phyloP scores from a whole-genome alignment of 2,113 vertebrate genomes.

The Romanogobio albipinnatus region DNA sequence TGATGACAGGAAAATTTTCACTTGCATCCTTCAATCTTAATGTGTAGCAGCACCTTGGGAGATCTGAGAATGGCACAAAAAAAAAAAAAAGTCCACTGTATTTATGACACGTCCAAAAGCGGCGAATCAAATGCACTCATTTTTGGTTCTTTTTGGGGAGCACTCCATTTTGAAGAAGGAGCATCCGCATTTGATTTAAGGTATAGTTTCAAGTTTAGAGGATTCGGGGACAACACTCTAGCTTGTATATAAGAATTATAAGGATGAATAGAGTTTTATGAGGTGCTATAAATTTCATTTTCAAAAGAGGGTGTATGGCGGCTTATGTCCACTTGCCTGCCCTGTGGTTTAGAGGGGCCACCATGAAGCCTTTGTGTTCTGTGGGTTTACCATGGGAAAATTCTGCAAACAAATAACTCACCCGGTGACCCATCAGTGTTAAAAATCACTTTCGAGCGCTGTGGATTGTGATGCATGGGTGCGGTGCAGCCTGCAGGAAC shows the following conservation, averaged over 20 bases:
- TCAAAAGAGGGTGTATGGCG: slow-evolving; percentile 69
- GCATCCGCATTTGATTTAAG: slow-evolving; percentile 32
- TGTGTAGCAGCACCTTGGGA: not conserved
- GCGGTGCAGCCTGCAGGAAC: slow-evolving; percentile 65
- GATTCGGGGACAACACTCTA: slow-evolving; percentile 52
- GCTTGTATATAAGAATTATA: slow-evolving; percentile 71
- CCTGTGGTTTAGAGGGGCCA: slow-evolving; percentile 72
- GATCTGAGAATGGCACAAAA: slow-evolving; percentile 5
- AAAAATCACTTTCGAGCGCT: slow-evolving; percentile 71
- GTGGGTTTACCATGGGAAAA: slow-evolving; percentile 78
- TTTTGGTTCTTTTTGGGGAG: not conserved
- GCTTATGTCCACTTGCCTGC: slow-evolving; percentile 69
- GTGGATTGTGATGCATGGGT: slow-evolving; percentile 70
- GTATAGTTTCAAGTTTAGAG: slow-evolving; percentile 61
- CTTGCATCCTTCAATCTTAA: slow-evolving; percentile 11
- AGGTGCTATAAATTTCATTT: slow-evolving; percentile 75
- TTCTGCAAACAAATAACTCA: slow-evolving; percentile 78
- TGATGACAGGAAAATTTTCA: slow-evolving; percentile 17
- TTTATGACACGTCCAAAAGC: not conserved
- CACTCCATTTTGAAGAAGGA: not conserved
- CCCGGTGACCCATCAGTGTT: slow-evolving; percentile 69
- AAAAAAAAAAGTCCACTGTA: not conserved
- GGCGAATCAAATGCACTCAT: not conserved
- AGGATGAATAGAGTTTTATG: slow-evolving; percentile 73
- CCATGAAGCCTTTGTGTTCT: slow-evolving; percentile 74